phyloP scores from a whole-genome alignment of 2,888 invertebrate genomes.

The Drosophila formosana region DNA sequence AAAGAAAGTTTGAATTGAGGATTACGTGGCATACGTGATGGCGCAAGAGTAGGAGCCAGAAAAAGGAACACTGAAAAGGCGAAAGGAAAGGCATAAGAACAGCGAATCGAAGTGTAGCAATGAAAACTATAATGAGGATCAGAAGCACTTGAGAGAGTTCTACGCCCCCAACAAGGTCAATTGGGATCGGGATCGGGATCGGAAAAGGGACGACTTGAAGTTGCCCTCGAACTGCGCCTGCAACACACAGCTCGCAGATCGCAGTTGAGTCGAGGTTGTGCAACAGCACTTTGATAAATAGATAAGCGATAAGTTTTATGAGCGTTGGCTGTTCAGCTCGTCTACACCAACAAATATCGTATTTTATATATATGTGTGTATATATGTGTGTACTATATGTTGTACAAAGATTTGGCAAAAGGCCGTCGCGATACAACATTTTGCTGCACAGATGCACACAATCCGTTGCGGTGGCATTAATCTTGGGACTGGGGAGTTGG shows the following conservation, averaged over 20 bases:
- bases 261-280: constrained; percentile 30
- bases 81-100: not conserved
- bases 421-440: constrained; percentile 31
- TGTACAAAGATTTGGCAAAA: constrained; percentile 28
- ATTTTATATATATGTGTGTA: not conserved
- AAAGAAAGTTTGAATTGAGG: constrained; percentile 15
- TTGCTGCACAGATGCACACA: constrained; percentile 25
- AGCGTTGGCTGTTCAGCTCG: constrained; percentile 32
- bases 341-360: constrained; percentile 7
- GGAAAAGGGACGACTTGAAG: not conserved
- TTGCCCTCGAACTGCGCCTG: constrained; percentile 27
- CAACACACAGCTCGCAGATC: constrained; percentile 6
- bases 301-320: constrained; percentile 68
- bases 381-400: not conserved
- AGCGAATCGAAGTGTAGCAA: not conserved
- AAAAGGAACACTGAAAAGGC: not conserved
- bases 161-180: constrained; percentile 41
- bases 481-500: constrained; percentile 30
- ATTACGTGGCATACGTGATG: not conserved
- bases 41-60: not conserved
- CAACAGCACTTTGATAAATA: constrained; percentile 63
- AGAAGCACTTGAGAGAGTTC: constrained; percentile 12
- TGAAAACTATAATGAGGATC: not conserved
- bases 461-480: constrained; percentile 42
- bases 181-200: constrained; percentile 12